Evolutionary conservation across 2,113 vertebrate genomes (phyloP), one percentile per base, ranked within the genome.

Genomic region (Gambusia holbrooki): DNA sequence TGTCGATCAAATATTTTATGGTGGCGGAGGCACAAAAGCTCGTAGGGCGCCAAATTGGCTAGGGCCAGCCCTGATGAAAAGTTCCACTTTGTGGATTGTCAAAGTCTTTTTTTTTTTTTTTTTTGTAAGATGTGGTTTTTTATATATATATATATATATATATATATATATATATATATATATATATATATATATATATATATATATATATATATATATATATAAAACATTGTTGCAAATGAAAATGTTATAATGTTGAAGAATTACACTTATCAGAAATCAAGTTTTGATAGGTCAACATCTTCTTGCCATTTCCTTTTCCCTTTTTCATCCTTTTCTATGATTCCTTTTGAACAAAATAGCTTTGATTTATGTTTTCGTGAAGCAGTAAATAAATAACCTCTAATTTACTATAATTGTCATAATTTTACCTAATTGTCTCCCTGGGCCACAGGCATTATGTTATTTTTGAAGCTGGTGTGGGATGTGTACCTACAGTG

Each of bases 371-470:
- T 66, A 67, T 5, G 68, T 82, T 58, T 58, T 71, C 54, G 61
- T 64, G 30, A 42, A 69, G 80, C 30, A 86, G 80, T 25, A 66
- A 40, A 62, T 28, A 48, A 86, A 76, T 58, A n/a, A 70, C 76
- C 79, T 63, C 70, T 74, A 73, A 74, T 74, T 86, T 84, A 86
- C 86, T 89, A 82, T 90, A 92, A 93, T 89, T 86, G 84, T 84
- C 82, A 85, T 87, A 86, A 90, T 93, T 88, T 82, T 62, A 66
- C 66, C 71, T 88, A 89, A 90, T 87, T 88, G 83, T 87, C 63
- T 62, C 77, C 83, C 77, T 81, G 74, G 72, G 76, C 73, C 77
- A 81, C 77, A 88, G 81, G 81, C 79, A 85, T 88, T 83, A 70
- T 88, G 83, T 75, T 90, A 84, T 91, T 91, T 87, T 70, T 86